phyloP scores from a whole-genome alignment of 2,797 vertebrate genomes.

The Chaunax sp. region DNA sequence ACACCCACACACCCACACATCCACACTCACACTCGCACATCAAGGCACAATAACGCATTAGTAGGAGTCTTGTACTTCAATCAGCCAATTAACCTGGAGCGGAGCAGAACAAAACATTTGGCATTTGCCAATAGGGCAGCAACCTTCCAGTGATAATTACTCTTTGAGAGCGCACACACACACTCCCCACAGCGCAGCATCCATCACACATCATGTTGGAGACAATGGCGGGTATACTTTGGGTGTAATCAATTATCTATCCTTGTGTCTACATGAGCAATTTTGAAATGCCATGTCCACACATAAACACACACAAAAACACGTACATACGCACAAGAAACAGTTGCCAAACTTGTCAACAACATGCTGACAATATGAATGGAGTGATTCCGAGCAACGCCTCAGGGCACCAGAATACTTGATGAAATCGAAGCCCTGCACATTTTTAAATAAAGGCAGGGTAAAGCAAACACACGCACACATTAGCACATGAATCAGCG shows the following conservation, averaged over 20 bases:
- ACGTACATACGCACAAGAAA: slow-evolving; percentile 28
- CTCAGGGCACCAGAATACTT: slow-evolving; percentile 52
- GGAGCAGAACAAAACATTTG: slow-evolving; percentile 77
- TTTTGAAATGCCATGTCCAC: slow-evolving; percentile 33
- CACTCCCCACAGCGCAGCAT: slow-evolving; percentile 33
- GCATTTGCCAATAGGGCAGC: slow-evolving; percentile 77
- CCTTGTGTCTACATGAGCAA: slow-evolving; percentile 44
- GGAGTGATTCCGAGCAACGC: slow-evolving; percentile 57
- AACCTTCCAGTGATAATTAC: slow-evolving; percentile 78
- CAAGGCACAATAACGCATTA: slow-evolving; percentile 57
- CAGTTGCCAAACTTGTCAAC: slow-evolving; percentile 54
- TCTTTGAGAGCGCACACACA: slow-evolving; percentile 43
- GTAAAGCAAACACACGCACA: slow-evolving; percentile 31
- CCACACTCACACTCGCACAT: slow-evolving; percentile 29
- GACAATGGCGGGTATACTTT: slow-evolving; percentile 55
- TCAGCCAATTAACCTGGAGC: slow-evolving; percentile 80
- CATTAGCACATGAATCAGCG: slow-evolving; percentile 49
- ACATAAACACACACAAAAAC: slow-evolving; percentile 25
- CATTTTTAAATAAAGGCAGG: slow-evolving; percentile 49
- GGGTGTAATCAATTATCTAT: slow-evolving; percentile 72
- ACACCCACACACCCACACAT: slow-evolving; percentile 3
- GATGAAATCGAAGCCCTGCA: slow-evolving; percentile 57
- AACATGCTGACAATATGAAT: slow-evolving; percentile 58
- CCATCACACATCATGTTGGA: slow-evolving; percentile 63
- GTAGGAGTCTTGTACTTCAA: slow-evolving; percentile 69